These are phyloP conservation scores for Fringilla coelebs DNA, from an alignment of 2,797 vertebrate species.

Conservation along the genomic window DNA sequence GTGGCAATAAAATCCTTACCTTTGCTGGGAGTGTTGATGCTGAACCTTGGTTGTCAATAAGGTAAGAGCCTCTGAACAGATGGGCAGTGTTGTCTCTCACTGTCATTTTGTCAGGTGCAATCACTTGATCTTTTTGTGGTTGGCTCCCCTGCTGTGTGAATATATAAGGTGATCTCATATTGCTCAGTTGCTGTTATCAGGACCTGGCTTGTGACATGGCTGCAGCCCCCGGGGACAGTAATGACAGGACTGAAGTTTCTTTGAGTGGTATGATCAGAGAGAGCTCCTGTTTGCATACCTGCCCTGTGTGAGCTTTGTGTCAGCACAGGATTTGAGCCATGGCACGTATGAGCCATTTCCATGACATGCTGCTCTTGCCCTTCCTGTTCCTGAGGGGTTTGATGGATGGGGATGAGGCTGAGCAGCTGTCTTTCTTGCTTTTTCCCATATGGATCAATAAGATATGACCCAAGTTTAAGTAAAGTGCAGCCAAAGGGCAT, in stretches of 20 bases:
- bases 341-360: not conserved
- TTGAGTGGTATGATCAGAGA: not conserved
- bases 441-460: not conserved
- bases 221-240: not conserved
- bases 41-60: not conserved
- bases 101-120: not conserved
- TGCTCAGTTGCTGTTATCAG: not conserved
- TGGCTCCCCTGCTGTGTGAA: not conserved
- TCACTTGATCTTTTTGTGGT: not conserved
- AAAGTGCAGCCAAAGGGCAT: not conserved
- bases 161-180: not conserved
- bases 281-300: not conserved
- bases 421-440: not conserved
- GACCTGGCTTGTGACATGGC: not conserved
- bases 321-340: not conserved
- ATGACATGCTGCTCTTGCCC: not conserved
- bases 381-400: not conserved
- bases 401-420: not conserved
- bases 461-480: not conserved
- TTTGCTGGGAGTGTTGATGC: not conserved
- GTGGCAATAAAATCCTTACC: not conserved
- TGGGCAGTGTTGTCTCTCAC: fast-evolving
- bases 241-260: not conserved
- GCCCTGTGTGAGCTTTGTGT: not conserved
- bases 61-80: not conserved